Conservation (phyloP, 1,140 invertebrate species). For the Anadara kagoshimensis region DNA sequence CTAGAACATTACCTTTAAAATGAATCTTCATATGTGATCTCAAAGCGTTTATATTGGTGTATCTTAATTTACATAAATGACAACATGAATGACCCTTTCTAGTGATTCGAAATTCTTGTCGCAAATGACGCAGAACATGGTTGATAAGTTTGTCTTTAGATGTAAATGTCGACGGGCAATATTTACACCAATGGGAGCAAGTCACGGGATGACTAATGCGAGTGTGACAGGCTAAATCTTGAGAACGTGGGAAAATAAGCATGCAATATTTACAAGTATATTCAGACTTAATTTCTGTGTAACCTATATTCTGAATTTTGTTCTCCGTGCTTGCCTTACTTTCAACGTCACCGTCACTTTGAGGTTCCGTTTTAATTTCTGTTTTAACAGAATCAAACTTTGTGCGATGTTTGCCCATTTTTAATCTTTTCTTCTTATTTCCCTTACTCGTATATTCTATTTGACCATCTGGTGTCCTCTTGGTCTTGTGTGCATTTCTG, state of each 20-base stretch:
- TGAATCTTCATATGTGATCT: neutral
- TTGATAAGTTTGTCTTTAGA: constrained; percentile 11
- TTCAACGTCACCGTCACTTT: neutral
- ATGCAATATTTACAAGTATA: neutral
- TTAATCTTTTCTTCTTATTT: neutral
- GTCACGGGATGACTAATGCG: neutral
- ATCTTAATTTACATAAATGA: neutral
- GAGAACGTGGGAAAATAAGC: neutral
- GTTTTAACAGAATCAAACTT: neutral
- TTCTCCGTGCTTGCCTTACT: neutral
- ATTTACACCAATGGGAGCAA: constrained; percentile 23
- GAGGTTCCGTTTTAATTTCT: neutral
- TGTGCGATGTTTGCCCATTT: neutral
- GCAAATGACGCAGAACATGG: constrained; percentile 28
- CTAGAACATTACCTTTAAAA: neutral
- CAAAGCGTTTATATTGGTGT: neutral
- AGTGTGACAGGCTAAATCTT: neutral
- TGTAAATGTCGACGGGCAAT: constrained; percentile 32
- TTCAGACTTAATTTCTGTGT: constrained; percentile 6
- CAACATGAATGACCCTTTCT: constrained; percentile 2
- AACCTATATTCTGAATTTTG: neutral
- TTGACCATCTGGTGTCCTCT: neutral
- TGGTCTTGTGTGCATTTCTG: constrained; percentile 1
- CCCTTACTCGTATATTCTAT: neutral
- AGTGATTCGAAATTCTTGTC: constrained; percentile 5